These are phyloP conservation scores for Prosapia bicincta DNA, from an alignment of 2,888 invertebrate genomes.

Conservation along the genomic window DNA sequence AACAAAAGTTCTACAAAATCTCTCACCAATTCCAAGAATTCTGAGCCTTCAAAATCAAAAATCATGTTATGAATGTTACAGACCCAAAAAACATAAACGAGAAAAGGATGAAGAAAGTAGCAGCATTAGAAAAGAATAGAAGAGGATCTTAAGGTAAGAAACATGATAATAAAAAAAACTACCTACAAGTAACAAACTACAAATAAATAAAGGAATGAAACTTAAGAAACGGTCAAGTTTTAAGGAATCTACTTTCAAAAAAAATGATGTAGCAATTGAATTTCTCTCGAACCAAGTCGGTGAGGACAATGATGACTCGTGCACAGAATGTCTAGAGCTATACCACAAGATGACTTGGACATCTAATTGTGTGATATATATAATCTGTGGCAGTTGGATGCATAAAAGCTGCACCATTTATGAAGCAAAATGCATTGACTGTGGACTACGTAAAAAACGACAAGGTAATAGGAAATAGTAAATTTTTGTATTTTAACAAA, in stretches of 20 bases:
- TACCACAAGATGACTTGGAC: not conserved
- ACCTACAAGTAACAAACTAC: not conserved
- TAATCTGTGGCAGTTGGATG: not conserved
- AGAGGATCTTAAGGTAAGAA: not conserved
- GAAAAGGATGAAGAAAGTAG: not conserved
- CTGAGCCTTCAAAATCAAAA: not conserved
- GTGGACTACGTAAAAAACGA: too few species aligned
- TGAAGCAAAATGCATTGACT: not conserved
- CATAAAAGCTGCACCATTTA: not conserved
- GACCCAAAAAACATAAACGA: not conserved
- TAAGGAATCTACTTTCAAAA: not conserved
- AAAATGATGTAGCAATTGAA: not conserved
- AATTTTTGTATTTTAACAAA: too few species aligned
- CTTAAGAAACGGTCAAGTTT: not conserved
- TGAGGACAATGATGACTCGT: not conserved
- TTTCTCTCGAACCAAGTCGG: not conserved
- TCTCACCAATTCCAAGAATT: not conserved
- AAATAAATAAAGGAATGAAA: not conserved
- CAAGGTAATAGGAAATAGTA: too few species aligned
- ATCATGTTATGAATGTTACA: not conserved
- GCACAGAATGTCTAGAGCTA: too few species aligned
- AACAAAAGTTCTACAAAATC: not conserved
- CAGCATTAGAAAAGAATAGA: not conserved
- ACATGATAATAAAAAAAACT: not conserved
- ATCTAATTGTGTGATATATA: not conserved